Evolutionary conservation across 1,140 invertebrate species (phyloP).

Genomic region (Matsumurasca onukii): DNA sequence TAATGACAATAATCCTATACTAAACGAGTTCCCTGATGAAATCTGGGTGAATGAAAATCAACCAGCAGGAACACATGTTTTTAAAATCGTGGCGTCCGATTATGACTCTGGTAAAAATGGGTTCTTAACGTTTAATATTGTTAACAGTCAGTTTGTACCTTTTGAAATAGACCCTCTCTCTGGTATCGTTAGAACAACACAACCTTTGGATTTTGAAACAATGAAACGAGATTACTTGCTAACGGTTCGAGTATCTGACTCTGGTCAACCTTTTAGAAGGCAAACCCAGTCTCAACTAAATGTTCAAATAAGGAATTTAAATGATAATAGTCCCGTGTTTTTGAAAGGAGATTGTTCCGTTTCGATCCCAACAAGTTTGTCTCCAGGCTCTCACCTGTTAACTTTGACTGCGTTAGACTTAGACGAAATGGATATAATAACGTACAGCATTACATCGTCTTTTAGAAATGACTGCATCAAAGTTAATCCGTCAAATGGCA

Average conservation of each 20-base stretch:
- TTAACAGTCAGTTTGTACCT: conserved; percentile 83
- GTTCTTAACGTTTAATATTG: conserved; percentile 90
- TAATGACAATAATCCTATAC: conserved; percentile 90
- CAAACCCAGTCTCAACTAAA: conserved; percentile 84
- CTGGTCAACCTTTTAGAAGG: conserved; percentile 85
- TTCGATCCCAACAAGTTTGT: conserved; percentile 70
- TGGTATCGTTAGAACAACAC: conserved; percentile 82
- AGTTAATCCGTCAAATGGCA: conserved; percentile 76
- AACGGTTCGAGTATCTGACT: conserved; percentile 85
- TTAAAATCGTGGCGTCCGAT: conserved; percentile 80
- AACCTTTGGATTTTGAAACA: conserved; percentile 86
- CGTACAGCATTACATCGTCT: conserved; percentile 80
- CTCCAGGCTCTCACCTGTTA: conserved; percentile 80
- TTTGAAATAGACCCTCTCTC: conserved; percentile 96
- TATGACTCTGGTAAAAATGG: conserved; percentile 90
- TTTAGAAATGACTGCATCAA: conserved; percentile 89
- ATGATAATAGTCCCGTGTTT: conserved; percentile 91
- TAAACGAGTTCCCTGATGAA: conserved; percentile 66
- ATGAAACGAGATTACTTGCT: conserved; percentile 80
- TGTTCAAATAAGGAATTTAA: conserved; percentile 79
- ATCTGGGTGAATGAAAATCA: conserved; percentile 83
- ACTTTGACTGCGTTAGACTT: conserved; percentile 91
- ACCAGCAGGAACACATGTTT: conserved; percentile 75
- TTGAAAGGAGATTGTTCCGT: conserved; percentile 81
- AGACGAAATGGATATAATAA: conserved; percentile 83